Evolutionary conservation across 2,113 vertebrate genomes (phyloP).

Genomic region (Otolemur garnettii): DNA sequence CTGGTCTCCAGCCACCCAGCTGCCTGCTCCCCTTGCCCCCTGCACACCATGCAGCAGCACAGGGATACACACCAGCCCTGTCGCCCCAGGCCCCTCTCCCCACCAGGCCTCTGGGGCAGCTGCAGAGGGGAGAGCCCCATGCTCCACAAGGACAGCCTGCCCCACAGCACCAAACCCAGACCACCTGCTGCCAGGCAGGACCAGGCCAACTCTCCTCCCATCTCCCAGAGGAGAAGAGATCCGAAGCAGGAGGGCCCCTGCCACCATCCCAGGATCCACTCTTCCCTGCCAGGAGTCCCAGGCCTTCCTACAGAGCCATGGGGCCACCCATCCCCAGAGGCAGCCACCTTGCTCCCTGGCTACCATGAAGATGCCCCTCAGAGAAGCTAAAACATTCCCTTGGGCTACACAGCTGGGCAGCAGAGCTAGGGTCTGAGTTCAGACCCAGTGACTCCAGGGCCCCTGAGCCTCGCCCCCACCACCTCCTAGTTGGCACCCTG

Average conservation of each 20-base stretch:
- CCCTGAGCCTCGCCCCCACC: not conserved
- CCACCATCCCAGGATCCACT: accelerated
- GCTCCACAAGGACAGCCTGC: not conserved
- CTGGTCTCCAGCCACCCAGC: not conserved
- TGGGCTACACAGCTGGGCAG: not conserved
- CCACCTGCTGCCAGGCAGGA: accelerated
- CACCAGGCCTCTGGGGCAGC: not conserved
- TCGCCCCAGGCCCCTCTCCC: not conserved
- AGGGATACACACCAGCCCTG: not conserved
- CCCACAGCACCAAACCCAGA: not conserved
- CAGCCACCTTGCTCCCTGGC: accelerated
- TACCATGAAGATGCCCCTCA: not conserved
- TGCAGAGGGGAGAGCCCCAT: not conserved
- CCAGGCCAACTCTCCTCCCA: not conserved
- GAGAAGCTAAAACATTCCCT: not conserved
- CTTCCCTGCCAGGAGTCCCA: accelerated
- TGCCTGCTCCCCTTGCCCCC: not conserved
- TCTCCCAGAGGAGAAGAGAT: not conserved
- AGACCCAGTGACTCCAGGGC: too few relatives aligned
- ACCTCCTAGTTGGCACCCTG: accelerated
- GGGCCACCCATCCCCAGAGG: not conserved
- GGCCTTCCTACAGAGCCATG: too few relatives aligned
- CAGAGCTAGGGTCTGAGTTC: too few relatives aligned
- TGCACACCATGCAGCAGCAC: not conserved
- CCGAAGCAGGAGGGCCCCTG: accelerated